A percentile compares a stretch with the other conserved stretches of the same genome.
phyloP scores from a whole-genome alignment of 2,113 vertebrate species.

The Scatophagus argus region DNA sequence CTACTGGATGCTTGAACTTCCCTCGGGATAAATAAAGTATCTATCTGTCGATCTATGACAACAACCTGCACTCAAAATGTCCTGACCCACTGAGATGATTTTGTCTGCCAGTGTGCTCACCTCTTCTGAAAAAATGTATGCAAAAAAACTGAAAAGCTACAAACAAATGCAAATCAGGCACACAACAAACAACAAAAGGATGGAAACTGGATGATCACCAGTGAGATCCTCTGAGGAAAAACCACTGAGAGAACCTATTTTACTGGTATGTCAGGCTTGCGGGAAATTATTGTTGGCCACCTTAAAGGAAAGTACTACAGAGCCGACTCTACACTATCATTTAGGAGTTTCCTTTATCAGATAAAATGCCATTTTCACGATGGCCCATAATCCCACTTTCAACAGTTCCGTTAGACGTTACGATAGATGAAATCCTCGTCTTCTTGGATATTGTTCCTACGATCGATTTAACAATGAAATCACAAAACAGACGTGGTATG shows the following conservation, averaged over 20 bases:
- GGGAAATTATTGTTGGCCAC: background rate
- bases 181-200: background rate
- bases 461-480: background rate
- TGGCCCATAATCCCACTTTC: background rate
- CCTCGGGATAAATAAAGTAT: no score
- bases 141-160: background rate
- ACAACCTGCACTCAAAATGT: background rate
- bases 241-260: background rate
- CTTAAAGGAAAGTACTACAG: background rate
- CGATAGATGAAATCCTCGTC: background rate
- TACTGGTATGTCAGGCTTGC: background rate
- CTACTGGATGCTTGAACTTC: no score
- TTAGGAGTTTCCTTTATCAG: background rate
- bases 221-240: background rate
- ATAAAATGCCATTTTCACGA: no score
- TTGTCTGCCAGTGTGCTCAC: background rate
- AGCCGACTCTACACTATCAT: no score
- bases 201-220: background rate
- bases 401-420: background rate
- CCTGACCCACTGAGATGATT: background rate
- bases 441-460: background rate
- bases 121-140: background rate
- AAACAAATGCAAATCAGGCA: background rate
- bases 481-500: background rate
- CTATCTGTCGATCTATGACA: no score